Percentiles rank a stretch among this genome's conserved stretches.
Evolutionary conservation across 2,113 vertebrate species (phyloP).

Genomic region (Caretta caretta): DNA sequence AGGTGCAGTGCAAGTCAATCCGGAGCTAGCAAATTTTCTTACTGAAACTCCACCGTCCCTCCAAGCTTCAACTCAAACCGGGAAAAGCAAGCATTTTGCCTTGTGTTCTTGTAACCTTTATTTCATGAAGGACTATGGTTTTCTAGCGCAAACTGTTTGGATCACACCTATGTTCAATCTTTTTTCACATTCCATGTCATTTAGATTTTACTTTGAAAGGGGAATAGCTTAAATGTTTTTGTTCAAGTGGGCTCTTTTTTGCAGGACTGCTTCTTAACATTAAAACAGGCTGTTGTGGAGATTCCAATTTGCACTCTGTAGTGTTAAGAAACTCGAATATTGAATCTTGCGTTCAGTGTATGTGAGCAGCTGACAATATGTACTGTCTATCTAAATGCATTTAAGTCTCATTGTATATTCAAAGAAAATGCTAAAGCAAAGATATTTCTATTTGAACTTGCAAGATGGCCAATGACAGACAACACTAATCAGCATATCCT

Average conservation of each 20-base stretch:
- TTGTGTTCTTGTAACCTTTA: conserved; percentile 87
- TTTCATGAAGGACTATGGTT: conserved; percentile 97
- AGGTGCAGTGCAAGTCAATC: conserved; percentile 77
- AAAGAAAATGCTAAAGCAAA: conserved; percentile 85
- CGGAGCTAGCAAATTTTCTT: conserved; percentile 83
- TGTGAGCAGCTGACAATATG: conserved; percentile 92
- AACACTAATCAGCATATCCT: conserved; percentile 94
- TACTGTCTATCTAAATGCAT: conserved; percentile 93
- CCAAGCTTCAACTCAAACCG: conserved; percentile 81
- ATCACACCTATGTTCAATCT: conserved; percentile 86
- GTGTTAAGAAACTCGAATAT: conserved; percentile 92
- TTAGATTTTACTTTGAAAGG: conserved; percentile 86
- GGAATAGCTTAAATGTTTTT: conserved; percentile 82
- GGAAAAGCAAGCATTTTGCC: conserved; percentile 82
- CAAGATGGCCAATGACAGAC: conserved; percentile 87
- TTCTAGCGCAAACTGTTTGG: conserved; percentile 86
- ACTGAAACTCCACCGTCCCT: conserved; percentile 90
- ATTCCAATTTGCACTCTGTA: conserved; percentile 99
- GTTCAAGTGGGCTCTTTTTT: conserved; percentile 75
- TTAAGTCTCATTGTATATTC: conserved; percentile 92
- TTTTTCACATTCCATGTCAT: conserved; percentile 96
- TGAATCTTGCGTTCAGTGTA: conserved; percentile 91
- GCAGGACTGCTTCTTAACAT: conserved; percentile 84
- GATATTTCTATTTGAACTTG: conserved; percentile 86
- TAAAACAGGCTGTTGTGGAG: conserved; percentile 91